phyloP scores from a whole-genome alignment of 1,140 invertebrate genomes.

The Plutomurus gul region DNA sequence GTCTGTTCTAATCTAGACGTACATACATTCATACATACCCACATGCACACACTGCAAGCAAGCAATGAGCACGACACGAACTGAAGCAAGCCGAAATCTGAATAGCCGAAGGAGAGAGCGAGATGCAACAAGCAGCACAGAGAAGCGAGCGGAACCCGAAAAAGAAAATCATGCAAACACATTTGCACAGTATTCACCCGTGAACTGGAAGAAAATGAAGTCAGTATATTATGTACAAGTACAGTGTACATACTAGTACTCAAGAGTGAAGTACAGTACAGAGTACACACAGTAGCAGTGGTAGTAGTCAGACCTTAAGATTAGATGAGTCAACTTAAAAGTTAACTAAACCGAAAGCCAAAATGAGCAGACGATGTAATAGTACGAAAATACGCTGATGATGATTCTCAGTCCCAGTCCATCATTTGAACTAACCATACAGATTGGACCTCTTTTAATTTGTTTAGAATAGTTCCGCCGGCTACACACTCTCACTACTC shows the following conservation, averaged over 20 bases:
- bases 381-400: conserved; percentile 27
- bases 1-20: no score
- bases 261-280: no score
- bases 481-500: not conserved
- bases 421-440: conserved; percentile 34
- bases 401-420: conserved; percentile 41
- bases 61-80: no score
- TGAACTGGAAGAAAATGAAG: no score
- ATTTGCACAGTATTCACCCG: not conserved
- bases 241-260: no score
- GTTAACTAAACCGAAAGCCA: no score
- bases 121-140: not conserved
- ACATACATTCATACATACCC: no score
- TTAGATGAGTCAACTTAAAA: no score
- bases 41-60: no score
- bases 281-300: no score
- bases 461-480: conserved; percentile 33
- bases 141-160: not conserved
- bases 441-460: conserved; percentile 30
- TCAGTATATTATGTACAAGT: no score
- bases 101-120: not conserved
- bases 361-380: conserved; percentile 8
- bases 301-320: no score
- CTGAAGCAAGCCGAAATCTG: conserved; percentile 8
- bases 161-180: conserved; percentile 4